Evolutionary conservation across 2,888 invertebrate species (phyloP).

Genomic region (Agonum fuliginosum): DNA sequence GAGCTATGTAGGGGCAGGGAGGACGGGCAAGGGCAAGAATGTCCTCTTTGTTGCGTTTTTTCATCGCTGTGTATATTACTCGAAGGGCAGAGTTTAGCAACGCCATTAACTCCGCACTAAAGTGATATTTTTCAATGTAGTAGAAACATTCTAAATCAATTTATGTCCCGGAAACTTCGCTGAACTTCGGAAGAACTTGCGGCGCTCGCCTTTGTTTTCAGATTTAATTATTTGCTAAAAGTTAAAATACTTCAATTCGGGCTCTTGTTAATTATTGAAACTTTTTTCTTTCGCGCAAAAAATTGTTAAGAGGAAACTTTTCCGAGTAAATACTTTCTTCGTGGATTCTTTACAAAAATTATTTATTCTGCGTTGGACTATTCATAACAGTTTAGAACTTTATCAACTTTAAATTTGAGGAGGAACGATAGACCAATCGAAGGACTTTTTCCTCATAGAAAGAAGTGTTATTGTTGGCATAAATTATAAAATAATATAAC

Average conservation of each 20-base stretch:
- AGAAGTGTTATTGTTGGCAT: too few species aligned
- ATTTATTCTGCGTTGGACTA: constrained; percentile 15
- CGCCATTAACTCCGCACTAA: constrained; percentile 57
- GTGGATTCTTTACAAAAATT: constrained; percentile 37
- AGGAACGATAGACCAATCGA: too few species aligned
- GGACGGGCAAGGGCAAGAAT: constrained; percentile 12
- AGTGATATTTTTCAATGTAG: constrained; percentile 60
- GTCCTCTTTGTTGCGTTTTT: constrained; percentile 10
- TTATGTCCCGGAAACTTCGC: constrained; percentile 54
- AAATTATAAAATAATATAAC: too few species aligned
- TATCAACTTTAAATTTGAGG: too few species aligned
- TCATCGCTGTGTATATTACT: constrained; percentile 5
- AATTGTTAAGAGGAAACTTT: constrained; percentile 25
- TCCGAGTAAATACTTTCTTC: constrained; percentile 27
- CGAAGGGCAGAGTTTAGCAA: constrained; percentile 46
- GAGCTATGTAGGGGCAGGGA: background rate
- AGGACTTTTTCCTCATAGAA: too few species aligned
- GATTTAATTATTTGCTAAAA: constrained; percentile 58
- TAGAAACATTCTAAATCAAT: constrained; percentile 60
- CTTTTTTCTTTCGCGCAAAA: constrained; percentile 46
- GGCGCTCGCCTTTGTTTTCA: constrained; percentile 50
- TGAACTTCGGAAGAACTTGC: constrained; percentile 48
- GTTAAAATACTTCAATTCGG: constrained; percentile 58
- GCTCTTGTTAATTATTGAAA: constrained; percentile 58
- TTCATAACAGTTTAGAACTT: constrained; percentile 19